These are phyloP conservation scores for Acomys russatus DNA, from an alignment of 2,797 vertebrate species.

Conservation along the genomic window DNA sequence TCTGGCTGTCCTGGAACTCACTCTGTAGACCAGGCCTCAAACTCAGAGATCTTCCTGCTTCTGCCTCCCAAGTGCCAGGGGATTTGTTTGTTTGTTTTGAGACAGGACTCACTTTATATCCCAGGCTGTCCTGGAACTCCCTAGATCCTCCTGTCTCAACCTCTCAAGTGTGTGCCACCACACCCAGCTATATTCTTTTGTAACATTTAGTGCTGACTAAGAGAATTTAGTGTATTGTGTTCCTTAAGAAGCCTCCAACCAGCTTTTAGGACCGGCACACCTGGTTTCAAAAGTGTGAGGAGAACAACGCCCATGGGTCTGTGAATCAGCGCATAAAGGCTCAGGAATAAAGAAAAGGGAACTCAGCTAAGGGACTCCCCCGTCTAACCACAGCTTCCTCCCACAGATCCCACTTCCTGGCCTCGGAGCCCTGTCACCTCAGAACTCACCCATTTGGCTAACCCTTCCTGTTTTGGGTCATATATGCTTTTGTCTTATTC, in stretches of 20 bases:
- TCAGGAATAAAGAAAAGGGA: not conserved
- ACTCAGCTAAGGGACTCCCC: slow-evolving; percentile 55
- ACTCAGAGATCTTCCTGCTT: too few relatives aligned
- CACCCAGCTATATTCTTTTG: not conserved
- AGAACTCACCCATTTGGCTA: not conserved
- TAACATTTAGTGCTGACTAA: slow-evolving; percentile 15
- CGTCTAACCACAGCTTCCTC: slow-evolving; percentile 67
- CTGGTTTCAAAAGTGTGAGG: slow-evolving; percentile 21
- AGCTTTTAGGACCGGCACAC: not conserved
- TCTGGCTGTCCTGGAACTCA: too few relatives aligned
- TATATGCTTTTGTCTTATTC: slow-evolving; percentile 7
- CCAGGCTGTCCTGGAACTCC: not conserved
- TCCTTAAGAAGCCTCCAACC: not conserved
- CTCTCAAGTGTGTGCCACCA: not conserved
- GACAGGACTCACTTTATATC: not conserved
- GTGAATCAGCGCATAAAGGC: not conserved
- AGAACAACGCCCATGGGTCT: not conserved
- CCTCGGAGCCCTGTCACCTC: not conserved
- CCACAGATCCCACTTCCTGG: slow-evolving; percentile 70
- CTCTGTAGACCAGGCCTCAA: too few relatives aligned
- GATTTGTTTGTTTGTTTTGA: not conserved
- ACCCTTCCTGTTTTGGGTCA: not conserved
- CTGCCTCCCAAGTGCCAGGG: not conserved
- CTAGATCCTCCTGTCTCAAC: not conserved
- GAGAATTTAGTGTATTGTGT: not conserved